These are phyloP conservation scores for Peromyscus maniculatus DNA, from an alignment of 2,113 vertebrate genomes.

Conservation along the genomic window DNA sequence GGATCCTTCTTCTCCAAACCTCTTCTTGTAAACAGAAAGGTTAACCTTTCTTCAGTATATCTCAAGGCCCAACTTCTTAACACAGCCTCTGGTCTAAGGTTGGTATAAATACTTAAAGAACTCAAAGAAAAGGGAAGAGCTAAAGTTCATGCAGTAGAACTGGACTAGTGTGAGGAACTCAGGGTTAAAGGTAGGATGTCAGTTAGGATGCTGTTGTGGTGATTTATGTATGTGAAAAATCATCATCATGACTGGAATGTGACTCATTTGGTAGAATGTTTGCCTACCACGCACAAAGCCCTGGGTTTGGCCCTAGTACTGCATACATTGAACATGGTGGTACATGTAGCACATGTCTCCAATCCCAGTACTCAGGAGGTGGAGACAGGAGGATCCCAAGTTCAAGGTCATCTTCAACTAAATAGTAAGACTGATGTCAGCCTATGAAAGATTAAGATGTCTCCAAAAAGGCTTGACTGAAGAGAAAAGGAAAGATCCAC, in stretches of 20 bases:
- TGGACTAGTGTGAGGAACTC: rapidly evolving
- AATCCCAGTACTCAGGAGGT: neutral
- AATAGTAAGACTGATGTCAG: neutral
- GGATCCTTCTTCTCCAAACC: neutral
- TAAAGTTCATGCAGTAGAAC: too few species aligned
- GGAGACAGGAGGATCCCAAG: neutral
- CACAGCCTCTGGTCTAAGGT: neutral
- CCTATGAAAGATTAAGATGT: neutral
- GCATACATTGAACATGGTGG: too few species aligned
- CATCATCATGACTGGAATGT: neutral
- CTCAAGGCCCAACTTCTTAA: neutral
- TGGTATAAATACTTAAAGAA: neutral
- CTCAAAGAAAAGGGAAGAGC: neutral
- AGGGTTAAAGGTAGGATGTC: neutral
- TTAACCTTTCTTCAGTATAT: neutral
- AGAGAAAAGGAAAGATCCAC: neutral
- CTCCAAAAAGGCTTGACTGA: neutral
- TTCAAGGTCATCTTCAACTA: neutral
- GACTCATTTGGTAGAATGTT: neutral
- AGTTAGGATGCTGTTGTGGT: rapidly evolving
- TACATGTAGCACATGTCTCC: neutral
- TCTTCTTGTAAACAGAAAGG: neutral
- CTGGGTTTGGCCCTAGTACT: neutral
- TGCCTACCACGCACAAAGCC: neutral
- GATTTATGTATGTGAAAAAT: neutral